A percentile compares a stretch with the other conserved stretches of the same genome.
phyloP scores from a whole-genome alignment of 2,797 vertebrate species.

The Poecilia gillii region DNA sequence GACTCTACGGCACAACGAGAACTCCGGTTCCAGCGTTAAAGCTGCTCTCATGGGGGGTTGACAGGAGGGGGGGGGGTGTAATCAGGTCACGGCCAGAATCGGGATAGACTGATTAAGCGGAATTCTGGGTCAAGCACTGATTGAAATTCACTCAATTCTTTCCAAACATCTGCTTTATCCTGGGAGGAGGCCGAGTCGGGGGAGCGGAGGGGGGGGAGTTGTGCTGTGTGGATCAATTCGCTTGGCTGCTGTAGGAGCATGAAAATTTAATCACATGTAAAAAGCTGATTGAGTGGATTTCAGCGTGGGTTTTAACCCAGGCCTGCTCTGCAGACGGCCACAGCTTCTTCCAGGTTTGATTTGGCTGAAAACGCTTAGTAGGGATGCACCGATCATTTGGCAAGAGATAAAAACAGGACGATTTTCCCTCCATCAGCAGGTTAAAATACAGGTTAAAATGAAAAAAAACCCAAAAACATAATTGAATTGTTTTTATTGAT shows the following conservation, averaged over 20 bases:
- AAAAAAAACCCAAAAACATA: neutral
- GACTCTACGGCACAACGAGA: conserved; percentile 71
- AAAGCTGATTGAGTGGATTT: conserved; percentile 53
- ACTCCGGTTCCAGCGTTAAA: conserved; percentile 62
- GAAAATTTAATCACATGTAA: conserved; percentile 51
- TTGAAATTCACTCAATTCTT: conserved; percentile 66
- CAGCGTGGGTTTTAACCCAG: conserved; percentile 25
- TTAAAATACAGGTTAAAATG: neutral
- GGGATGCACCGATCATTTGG: neutral
- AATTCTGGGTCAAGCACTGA: conserved; percentile 75
- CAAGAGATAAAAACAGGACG: neutral
- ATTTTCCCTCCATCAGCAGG: neutral
- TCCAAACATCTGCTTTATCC: conserved; percentile 73
- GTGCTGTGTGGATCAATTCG: conserved; percentile 53
- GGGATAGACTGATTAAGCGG: conserved; percentile 70
- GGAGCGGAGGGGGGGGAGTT: neutral
- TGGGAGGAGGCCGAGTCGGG: conserved; percentile 22
- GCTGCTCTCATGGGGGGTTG: conserved; percentile 54
- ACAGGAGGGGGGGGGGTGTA: conserved; percentile 61
- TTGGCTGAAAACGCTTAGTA: conserved; percentile 40
- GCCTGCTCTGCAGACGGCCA: conserved; percentile 32
- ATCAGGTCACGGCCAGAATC: conserved; percentile 70
- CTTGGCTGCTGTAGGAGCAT: conserved; percentile 34
- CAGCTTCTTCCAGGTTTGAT: conserved; percentile 37
- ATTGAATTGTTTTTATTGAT: neutral